Base-by-base conservation (phyloP, 1,140 invertebrate genomes). In the Paracyclopina nana region DNA sequence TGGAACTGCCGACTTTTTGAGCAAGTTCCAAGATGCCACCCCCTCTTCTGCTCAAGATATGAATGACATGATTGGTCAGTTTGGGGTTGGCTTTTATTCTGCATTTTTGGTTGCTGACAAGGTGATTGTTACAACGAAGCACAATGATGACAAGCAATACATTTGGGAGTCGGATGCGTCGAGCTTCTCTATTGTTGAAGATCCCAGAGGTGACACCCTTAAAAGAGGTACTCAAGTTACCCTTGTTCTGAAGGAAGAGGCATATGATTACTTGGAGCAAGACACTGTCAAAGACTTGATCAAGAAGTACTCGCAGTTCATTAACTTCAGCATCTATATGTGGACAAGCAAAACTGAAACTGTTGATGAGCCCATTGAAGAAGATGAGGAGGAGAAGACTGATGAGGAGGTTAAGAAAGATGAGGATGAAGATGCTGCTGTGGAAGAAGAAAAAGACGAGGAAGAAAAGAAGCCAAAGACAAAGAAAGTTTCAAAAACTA, bases 241-340 rank as follows among this genome's bases (percentile, higher is more conserved):
- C 57, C 66, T 99, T 49, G 76, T 92, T 58, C 63, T 99, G 60
- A 99, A 99, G 66, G 86, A 96, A 57, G 94, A 99, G 69, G 91
- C 92, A 8, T 70, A 78, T 56, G 92, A 98, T 65, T 98, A 85
- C 69, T 65, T 98, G 53, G 88, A 98, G 65, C 72, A 82, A 48
- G 80, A 88, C 57, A 92, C 87, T 2, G 72, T 99, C 14, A 80
- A 78, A 56, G 77, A 79, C 55, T 68, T 99, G 4, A 80, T 99
- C 24, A 85, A 83, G 63, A 98, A 97, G 66, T 99, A 99, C 66
- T 95, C 87, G 1, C 94, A 99, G 69, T 99, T 99, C 65, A 99
- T 99, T 59, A 97, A 97, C 65, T 99, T 98, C 72, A 83, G 86
- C 16, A 98, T 99, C 60, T 86, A 86, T 63, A 64, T 99, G 59